phyloP scores from a whole-genome alignment of 64 coral and sea anemone species.

The Hydrozoanthus tunicans region DNA sequence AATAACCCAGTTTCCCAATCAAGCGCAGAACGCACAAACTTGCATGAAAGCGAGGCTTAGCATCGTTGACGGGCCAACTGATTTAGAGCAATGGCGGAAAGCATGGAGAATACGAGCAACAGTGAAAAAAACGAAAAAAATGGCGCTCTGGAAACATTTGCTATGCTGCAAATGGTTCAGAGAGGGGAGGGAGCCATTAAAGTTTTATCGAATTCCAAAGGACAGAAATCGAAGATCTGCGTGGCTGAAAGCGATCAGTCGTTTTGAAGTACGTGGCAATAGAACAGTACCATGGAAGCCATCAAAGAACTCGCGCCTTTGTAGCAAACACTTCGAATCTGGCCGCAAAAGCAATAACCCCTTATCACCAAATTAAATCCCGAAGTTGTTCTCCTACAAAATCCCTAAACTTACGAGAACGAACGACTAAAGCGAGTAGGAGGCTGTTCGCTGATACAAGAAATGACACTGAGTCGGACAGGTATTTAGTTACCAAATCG shows the following conservation, averaged over 20 bases:
- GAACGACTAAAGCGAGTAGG: neutral
- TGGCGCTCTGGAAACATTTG: slow-evolving; percentile 4
- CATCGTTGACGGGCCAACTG: neutral
- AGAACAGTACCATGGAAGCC: neutral
- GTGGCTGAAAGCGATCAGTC: neutral
- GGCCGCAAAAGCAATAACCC: slow-evolving; percentile 5
- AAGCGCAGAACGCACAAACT: neutral
- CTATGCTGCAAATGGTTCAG: slow-evolving; percentile 21
- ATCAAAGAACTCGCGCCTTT: slow-evolving; percentile 29
- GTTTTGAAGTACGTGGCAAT: neutral
- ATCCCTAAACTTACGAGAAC: slow-evolving; percentile 20
- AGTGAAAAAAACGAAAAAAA: neutral
- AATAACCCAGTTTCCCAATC: slow-evolving; percentile 14
- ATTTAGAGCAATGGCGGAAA: neutral
- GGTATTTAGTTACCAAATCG: neutral
- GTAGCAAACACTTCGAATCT: neutral
- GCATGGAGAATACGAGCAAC: neutral
- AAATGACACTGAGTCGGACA: neutral
- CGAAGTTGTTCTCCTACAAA: slow-evolving; percentile 1
- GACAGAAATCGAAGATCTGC: neutral
- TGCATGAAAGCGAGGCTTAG: slow-evolving; percentile 25
- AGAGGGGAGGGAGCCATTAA: slow-evolving; percentile 1
- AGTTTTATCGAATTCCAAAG: slow-evolving; percentile 30
- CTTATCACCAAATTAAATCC: neutral
- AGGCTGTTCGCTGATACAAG: neutral